Evolutionary conservation across 2,888 invertebrate genomes (phyloP).

Genomic region (Merodon equestris): DNA sequence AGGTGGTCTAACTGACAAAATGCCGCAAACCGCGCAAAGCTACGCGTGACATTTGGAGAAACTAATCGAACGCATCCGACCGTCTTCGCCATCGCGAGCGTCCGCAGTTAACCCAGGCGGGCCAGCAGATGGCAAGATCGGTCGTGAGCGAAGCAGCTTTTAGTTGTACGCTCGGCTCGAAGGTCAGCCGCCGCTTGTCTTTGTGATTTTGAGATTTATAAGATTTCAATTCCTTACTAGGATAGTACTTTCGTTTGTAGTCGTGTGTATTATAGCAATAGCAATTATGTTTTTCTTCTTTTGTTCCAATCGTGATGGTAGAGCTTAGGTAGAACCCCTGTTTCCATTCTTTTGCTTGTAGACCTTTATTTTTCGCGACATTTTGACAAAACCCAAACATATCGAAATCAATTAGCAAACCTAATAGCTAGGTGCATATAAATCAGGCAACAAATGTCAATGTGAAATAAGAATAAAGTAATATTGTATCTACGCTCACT

Average conservation of each 20-base stretch:
- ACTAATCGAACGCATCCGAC: slow-evolving; percentile 65
- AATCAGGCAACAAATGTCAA: slow-evolving; percentile 45
- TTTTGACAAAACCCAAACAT: slow-evolving; percentile 41
- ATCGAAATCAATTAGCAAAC: slow-evolving; percentile 51
- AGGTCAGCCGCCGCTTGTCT: not conserved
- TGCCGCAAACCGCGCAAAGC: slow-evolving; percentile 80
- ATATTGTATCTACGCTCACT: slow-evolving; percentile 22
- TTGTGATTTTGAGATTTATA: slow-evolving; percentile 55
- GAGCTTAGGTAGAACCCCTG: too few relatives aligned
- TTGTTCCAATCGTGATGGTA: not conserved
- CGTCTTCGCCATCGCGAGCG: slow-evolving; percentile 48
- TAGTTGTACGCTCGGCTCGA: slow-evolving; percentile 41
- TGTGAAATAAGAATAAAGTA: slow-evolving; percentile 23
- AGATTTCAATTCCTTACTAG: slow-evolving; percentile 48
- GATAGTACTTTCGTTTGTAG: not conserved
- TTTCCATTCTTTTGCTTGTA: too few relatives aligned
- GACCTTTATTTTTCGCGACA: too few relatives aligned
- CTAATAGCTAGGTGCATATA: slow-evolving; percentile 3
- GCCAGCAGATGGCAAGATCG: slow-evolving; percentile 30
- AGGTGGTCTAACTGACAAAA: slow-evolving; percentile 72
- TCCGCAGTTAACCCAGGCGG: slow-evolving; percentile 29
- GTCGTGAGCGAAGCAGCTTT: slow-evolving; percentile 51
- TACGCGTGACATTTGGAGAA: slow-evolving; percentile 80
- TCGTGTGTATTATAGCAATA: not conserved
- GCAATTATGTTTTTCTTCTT: too few relatives aligned